These are phyloP conservation scores for Amorpha juglandis DNA, from an alignment of 2,888 invertebrate genomes.

Conservation along the genomic window DNA sequence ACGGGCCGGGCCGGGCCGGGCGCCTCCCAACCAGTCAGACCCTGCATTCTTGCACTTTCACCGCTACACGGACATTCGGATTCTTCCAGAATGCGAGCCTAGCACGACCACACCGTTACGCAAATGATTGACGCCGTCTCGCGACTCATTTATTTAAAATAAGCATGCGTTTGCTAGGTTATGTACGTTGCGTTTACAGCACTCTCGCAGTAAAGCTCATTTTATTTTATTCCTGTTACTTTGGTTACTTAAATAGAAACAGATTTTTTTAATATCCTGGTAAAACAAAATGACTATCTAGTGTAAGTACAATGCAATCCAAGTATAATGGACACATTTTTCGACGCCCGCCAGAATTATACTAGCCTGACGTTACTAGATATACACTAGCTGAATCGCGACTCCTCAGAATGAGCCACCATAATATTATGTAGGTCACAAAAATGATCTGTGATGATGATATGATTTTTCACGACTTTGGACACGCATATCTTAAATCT, in stretches of 20 bases:
- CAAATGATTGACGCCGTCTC: conserved; percentile 50
- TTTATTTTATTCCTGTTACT: background rate
- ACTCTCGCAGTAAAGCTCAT: background rate
- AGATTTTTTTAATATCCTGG: too few relatives aligned
- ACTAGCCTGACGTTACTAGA: too few relatives aligned
- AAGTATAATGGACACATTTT: too few relatives aligned
- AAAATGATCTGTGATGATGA: too few relatives aligned
- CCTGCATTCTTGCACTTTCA: conserved; percentile 74
- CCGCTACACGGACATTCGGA: conserved; percentile 48
- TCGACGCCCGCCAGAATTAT: too few relatives aligned
- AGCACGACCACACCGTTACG: conserved; percentile 50
- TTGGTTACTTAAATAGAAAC: background rate
- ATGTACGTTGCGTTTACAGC: conserved; percentile 8
- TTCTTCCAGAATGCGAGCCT: conserved; percentile 41
- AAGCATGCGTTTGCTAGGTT: conserved; percentile 31
- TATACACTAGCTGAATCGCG: too few relatives aligned
- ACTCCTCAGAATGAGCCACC: too few relatives aligned
- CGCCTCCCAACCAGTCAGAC: conserved; percentile 40
- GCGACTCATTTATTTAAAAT: conserved; percentile 41
- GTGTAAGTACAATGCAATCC: too few relatives aligned
- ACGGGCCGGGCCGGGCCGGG: conserved; percentile 44
- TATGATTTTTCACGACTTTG: too few relatives aligned
- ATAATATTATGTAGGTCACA: too few relatives aligned
- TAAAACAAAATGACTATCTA: too few relatives aligned
- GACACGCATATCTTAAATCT: too few relatives aligned